Evolutionary conservation across 2,888 invertebrate species (phyloP).

Genomic region (Trichogramma dendrolimi): DNA sequence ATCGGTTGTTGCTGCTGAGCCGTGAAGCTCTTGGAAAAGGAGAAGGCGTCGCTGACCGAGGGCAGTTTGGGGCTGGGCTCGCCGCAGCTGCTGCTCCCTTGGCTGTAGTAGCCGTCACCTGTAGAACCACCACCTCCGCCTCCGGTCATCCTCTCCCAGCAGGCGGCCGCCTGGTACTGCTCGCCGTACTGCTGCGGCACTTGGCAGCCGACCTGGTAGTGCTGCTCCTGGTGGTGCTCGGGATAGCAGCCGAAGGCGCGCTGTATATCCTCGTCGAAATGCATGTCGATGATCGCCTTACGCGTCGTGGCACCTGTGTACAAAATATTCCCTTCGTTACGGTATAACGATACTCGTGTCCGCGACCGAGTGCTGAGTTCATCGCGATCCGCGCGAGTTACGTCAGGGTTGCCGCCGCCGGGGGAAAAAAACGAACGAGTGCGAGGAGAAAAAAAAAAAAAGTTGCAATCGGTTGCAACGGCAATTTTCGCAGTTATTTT

Average conservation of each 20-base stretch:
- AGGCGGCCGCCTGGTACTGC: constrained; percentile 2
- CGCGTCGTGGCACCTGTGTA: neutral
- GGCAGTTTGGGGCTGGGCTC: constrained; percentile 35
- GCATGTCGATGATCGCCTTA: constrained; percentile 19
- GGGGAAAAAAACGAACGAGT: neutral
- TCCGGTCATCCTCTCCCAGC: constrained; percentile 5
- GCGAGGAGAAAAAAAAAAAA: neutral
- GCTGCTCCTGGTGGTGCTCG: constrained; percentile 12
- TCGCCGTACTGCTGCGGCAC: constrained; percentile 1
- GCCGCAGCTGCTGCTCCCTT: constrained; percentile 15
- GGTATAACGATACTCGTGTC: constrained; percentile 14
- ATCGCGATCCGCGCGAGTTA: neutral
- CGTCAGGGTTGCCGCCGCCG: neutral
- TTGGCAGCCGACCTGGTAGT: constrained; percentile 16
- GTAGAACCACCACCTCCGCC: constrained; percentile 27
- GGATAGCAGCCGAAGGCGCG: constrained; percentile 14
- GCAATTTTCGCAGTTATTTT: no score
- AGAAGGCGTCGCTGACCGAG: constrained; percentile 44
- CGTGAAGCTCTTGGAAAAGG: constrained; percentile 42
- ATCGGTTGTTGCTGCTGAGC: neutral
- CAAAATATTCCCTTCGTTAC: constrained; percentile 25
- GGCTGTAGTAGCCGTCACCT: constrained; percentile 39
- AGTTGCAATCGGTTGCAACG: neutral
- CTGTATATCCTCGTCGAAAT: constrained; percentile 27
- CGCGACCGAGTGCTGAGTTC: no score